These are phyloP conservation scores for Pocillopora grandis DNA, from an alignment of 92 coral and sea anemone species.

Conservation along the genomic window DNA sequence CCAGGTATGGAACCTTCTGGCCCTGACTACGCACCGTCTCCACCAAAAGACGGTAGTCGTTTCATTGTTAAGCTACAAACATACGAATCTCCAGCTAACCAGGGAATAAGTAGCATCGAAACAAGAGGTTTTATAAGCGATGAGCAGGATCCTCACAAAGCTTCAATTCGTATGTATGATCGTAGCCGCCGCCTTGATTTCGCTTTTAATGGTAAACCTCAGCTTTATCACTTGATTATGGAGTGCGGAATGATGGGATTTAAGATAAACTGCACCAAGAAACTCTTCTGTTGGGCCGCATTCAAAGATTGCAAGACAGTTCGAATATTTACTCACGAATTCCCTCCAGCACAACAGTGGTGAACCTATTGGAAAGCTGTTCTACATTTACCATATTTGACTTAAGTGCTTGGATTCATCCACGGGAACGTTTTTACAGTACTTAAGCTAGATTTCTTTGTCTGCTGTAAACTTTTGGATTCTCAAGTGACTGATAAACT, in stretches of 20 bases:
- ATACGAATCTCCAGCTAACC: neutral
- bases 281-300: constrained; percentile 39
- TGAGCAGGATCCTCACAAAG: constrained; percentile 4
- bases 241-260: constrained; percentile 31
- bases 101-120: neutral
- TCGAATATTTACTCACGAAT: constrained; percentile 43
- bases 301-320: constrained; percentile 20
- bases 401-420: too few species aligned
- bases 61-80: constrained; percentile 46
- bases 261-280: constrained; percentile 9
- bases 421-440: too few species aligned
- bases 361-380: neutral
- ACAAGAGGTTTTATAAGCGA: constrained; percentile 13
- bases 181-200: constrained; percentile 4
- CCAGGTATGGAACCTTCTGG: constrained; percentile 37
- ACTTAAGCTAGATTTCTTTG: too few species aligned
- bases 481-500: too few species aligned
- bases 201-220: neutral
- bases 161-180: neutral
- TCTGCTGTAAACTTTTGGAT: too few species aligned
- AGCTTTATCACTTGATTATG: constrained; percentile 15
- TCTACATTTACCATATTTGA: too few species aligned
- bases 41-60: constrained; percentile 39
- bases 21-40: constrained; percentile 17
- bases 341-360: constrained; percentile 29